phyloP scores from a whole-genome alignment of 2,797 vertebrate species.

The Meda fulgida region DNA sequence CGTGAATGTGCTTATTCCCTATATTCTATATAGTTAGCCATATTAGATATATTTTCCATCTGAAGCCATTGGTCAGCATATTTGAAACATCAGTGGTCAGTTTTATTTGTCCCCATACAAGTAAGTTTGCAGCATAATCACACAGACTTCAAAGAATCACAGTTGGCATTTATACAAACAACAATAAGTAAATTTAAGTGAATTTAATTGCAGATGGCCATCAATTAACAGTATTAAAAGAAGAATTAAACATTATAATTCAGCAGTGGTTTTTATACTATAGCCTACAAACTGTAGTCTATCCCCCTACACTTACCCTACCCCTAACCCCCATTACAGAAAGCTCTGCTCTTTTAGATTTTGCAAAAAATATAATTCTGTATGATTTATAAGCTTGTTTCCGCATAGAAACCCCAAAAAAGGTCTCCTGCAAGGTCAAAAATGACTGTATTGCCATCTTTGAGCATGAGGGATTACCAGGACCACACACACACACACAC shows the following conservation, averaged over 20 bases:
- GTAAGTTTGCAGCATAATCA: neutral
- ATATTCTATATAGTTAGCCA: neutral
- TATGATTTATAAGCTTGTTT: neutral
- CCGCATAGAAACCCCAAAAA: neutral
- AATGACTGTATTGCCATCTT: neutral
- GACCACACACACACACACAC: neutral
- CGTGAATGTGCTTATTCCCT: neutral
- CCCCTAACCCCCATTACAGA: neutral
- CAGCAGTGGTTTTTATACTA: neutral
- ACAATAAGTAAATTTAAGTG: neutral
- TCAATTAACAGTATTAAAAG: neutral
- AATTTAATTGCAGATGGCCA: neutral
- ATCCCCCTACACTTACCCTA: neutral
- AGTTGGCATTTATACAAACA: neutral
- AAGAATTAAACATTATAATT: neutral
- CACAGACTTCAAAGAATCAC: neutral
- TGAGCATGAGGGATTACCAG: neutral
- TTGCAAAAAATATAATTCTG: neutral
- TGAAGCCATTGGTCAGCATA: neutral
- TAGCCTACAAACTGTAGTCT: neutral
- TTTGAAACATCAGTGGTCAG: neutral
- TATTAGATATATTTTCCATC: neutral
- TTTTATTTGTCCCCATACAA: neutral
- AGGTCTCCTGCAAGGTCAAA: neutral
- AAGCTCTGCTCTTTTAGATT: neutral